Base-by-base conservation (phyloP, 2,888 invertebrate genomes). In the Villa cingulata region DNA sequence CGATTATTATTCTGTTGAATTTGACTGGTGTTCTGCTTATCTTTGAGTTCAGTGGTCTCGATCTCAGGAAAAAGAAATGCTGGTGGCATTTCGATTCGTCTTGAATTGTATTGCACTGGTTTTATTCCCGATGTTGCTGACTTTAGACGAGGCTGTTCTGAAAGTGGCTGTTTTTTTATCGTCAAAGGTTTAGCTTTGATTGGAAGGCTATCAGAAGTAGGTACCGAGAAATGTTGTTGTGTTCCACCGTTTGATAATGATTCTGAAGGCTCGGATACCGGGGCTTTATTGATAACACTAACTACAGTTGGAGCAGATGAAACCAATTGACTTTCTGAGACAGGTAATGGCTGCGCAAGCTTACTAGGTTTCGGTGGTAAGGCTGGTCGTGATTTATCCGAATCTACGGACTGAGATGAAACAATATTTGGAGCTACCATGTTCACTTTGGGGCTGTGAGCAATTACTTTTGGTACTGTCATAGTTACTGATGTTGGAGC, bases 141-240 rank as follows among this genome's bases (percentile, higher is more conserved):
- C 63, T 84, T 75, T 44, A 87, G 69, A 59, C 84, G 82, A 4
- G 86, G 86, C 58, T 86, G 86, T 61, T 87, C 86, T 56, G 81
- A 80, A 39, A 85, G 66, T n/a, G 83, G 82, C 57, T 83, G 84
- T 65, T 89, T 89, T 67, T 86, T 80, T 53, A 88, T 81, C 41
- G 86, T 86, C 51, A 89, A 65, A 0, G 88, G 88, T 56, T 86
- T 82, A 1, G 89, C 86, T 71, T 89, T 89, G 54, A 89, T 81
- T 36, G 72, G 72, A 55, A 72, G 64, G 54, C 70, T 70, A 52
- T 72, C 72, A 17, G 70, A 68, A 48, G 68, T 65, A 52, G 69
- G 66, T 43, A 56, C 51, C 9, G 47, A 43, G 19, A 45, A 48
- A 20, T 48, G 48, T 6, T 51, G 47, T n/a, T 20, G 10, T 10